Percentiles rank a stretch among this genome's conserved stretches.
phyloP scores from a whole-genome alignment of 2,797 vertebrate species.

The Sebastolobus altivelis region DNA sequence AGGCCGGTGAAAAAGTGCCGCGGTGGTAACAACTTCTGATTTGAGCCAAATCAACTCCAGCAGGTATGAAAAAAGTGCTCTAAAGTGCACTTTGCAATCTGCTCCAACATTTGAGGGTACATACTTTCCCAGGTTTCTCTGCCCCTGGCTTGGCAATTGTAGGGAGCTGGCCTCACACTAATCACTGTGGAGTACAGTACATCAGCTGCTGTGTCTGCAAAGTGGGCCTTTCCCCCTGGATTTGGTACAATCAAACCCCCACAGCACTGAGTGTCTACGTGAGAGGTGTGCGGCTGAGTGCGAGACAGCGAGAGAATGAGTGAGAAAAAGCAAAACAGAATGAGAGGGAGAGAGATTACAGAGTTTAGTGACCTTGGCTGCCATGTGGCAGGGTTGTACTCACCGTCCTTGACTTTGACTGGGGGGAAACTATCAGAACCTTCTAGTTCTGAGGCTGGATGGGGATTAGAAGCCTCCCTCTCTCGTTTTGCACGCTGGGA shows the following conservation, averaged over 20 bases:
- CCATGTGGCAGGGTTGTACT: constrained; percentile 39
- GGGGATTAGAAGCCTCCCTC: constrained; percentile 64
- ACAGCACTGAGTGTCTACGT: constrained; percentile 32
- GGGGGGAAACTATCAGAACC: constrained; percentile 49
- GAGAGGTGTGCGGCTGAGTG: constrained; percentile 28
- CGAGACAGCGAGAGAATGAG: constrained; percentile 26
- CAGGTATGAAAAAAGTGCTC: constrained; percentile 34
- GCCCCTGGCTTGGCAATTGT: constrained; percentile 45
- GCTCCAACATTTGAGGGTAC: constrained; percentile 39
- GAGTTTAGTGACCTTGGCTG: constrained; percentile 62
- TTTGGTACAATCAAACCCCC: constrained; percentile 57
- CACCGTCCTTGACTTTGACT: constrained; percentile 71
- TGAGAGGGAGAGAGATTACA: constrained; percentile 36
- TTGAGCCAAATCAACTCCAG: constrained; percentile 48
- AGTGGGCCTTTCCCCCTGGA: constrained; percentile 60
- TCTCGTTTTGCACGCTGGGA: constrained; percentile 54
- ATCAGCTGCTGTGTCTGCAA: constrained; percentile 74
- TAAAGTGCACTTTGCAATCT: constrained; percentile 60
- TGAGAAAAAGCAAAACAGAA: constrained; percentile 16
- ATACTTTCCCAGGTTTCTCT: constrained; percentile 38
- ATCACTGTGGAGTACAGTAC: constrained; percentile 71
- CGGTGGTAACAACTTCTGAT: constrained; percentile 36
- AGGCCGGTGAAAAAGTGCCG: constrained; percentile 36
- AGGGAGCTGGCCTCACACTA: constrained; percentile 57
- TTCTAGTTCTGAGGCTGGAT: constrained; percentile 53